These are phyloP conservation scores for Rhagium mordax DNA, from an alignment of 2,888 invertebrate species.

Conservation along the genomic window DNA sequence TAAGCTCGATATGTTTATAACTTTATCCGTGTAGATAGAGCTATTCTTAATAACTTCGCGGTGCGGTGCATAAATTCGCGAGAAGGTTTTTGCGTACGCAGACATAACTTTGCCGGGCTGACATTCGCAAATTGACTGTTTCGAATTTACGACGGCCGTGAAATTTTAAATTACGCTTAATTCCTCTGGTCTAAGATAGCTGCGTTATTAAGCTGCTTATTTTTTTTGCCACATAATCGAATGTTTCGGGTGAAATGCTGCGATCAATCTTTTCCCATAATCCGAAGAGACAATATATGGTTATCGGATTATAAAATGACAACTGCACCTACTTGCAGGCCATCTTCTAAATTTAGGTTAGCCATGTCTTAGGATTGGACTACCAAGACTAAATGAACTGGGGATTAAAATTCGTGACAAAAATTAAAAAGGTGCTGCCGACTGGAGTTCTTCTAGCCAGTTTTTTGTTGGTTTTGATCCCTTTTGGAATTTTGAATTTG, in stretches of 20 bases:
- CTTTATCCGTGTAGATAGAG: slow-evolving; percentile 37
- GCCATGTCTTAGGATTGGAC: no score
- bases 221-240: not conserved
- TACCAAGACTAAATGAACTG: no score
- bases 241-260: not conserved
- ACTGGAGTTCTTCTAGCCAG: no score
- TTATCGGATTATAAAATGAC: no score
- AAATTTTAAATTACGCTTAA: slow-evolving; percentile 45
- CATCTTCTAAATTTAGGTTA: no score
- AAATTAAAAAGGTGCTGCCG: no score
- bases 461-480: no score
- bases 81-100: not conserved
- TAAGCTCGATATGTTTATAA: slow-evolving; percentile 44
- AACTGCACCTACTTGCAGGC: no score
- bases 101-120: slow-evolving; percentile 38
- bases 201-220: not conserved
- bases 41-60: slow-evolving; percentile 38
- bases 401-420: no score
- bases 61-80: slow-evolving; percentile 9
- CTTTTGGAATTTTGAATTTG: no score
- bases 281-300: not conserved
- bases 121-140: slow-evolving; percentile 46
- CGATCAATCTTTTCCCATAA: not conserved
- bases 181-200: slow-evolving; percentile 8
- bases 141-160: slow-evolving; percentile 46